Evolutionary conservation across 2,888 invertebrate genomes (phyloP).

Genomic region (Pyrochroa serraticornis): DNA sequence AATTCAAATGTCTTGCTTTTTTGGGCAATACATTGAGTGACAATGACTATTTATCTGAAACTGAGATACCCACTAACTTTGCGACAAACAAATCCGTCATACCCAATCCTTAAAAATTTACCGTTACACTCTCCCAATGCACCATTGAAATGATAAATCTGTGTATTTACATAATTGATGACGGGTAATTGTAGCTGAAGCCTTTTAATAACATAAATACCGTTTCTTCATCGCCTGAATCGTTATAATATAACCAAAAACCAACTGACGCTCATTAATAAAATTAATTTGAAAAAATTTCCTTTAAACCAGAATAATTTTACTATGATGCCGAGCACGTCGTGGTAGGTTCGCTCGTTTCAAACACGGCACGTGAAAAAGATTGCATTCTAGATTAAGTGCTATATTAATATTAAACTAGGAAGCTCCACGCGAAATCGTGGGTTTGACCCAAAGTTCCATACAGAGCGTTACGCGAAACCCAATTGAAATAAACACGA

Average conservation of each 20-base stretch:
- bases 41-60: too few species aligned
- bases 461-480: too few species aligned
- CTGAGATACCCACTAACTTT: too few species aligned
- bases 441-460: too few species aligned
- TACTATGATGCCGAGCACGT: slow-evolving; percentile 14
- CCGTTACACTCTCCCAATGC: slow-evolving; percentile 1
- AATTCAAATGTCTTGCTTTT: too few species aligned
- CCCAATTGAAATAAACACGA: too few species aligned
- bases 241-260: too few species aligned
- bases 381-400: slow-evolving; percentile 21
- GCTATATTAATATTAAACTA: background rate
- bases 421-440: too few species aligned
- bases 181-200: background rate
- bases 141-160: slow-evolving; percentile 1
- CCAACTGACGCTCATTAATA: slow-evolving; percentile 5
- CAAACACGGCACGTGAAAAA: slow-evolving; percentile 13
- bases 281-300: background rate
- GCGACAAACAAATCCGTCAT: slow-evolving; percentile 5
- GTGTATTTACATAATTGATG: slow-evolving; percentile 5
- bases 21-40: too few species aligned
- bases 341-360: slow-evolving; percentile 19
- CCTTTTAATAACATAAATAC: background rate
- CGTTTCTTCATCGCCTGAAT: background rate
- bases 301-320: background rate
- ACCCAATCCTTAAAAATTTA: background rate